phyloP scores from a whole-genome alignment of 64 coral and sea anemone species.

The Hydrozoanthus tunicans region DNA sequence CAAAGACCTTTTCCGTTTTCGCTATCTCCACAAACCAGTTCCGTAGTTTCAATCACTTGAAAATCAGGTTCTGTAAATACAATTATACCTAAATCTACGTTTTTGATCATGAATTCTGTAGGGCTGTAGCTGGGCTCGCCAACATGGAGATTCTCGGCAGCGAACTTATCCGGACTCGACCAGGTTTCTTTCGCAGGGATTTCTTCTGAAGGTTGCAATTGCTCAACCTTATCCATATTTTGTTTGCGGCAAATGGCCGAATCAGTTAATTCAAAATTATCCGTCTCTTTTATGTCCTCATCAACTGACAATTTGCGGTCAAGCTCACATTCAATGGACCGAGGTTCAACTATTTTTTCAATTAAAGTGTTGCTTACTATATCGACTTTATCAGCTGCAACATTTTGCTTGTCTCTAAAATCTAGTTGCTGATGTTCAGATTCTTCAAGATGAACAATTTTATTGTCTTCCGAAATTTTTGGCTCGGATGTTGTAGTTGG shows the following conservation, averaged over 20 bases:
- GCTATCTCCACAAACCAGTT: background rate
- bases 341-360: background rate
- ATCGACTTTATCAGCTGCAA: background rate
- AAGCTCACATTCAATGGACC: background rate
- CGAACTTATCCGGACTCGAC: slow-evolving; percentile 19
- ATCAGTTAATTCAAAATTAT: background rate
- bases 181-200: slow-evolving; percentile 29
- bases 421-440: background rate
- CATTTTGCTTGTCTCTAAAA: slow-evolving; percentile 8
- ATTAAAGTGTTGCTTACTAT: background rate
- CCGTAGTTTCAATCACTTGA: background rate
- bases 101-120: background rate
- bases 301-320: background rate
- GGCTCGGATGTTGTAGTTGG: background rate
- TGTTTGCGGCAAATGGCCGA: background rate
- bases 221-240: background rate
- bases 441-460: background rate
- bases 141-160: slow-evolving; percentile 35
- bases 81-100: background rate
- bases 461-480: background rate
- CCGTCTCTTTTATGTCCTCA: background rate
- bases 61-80: background rate
- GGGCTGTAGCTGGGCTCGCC: background rate
- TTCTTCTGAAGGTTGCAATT: slow-evolving; percentile 15
- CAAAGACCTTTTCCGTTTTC: background rate